phyloP scores from a whole-genome alignment of 2,797 vertebrate genomes.

The Gallinago nigripennis region DNA sequence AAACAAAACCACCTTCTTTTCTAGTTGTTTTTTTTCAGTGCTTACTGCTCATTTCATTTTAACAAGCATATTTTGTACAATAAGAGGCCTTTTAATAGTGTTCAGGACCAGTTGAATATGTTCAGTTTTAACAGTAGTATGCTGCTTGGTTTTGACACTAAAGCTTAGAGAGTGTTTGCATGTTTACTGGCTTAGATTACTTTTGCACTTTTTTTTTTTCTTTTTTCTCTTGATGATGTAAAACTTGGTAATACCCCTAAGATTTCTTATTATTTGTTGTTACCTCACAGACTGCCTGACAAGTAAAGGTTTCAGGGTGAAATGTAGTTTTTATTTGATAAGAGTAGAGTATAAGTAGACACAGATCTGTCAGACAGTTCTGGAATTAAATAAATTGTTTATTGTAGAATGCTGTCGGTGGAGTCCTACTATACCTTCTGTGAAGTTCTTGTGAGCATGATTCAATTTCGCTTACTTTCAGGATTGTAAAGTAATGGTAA shows the following conservation, averaged over 20 bases:
- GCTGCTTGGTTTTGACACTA: neutral
- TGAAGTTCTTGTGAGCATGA: neutral
- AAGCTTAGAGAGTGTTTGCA: neutral
- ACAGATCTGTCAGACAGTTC: neutral
- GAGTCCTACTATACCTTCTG: neutral
- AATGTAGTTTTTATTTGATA: neutral
- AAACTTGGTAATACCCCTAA: neutral
- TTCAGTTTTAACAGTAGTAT: neutral
- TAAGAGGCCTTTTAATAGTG: neutral
- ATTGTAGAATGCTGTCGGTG: neutral
- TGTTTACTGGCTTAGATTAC: neutral
- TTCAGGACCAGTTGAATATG: neutral
- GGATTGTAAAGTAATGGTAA: neutral
- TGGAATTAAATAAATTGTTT: neutral
- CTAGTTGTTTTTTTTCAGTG: neutral
- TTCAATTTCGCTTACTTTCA: neutral
- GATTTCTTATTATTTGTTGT: neutral
- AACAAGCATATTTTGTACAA: neutral
- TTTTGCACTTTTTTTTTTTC: neutral
- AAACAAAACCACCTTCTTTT: neutral
- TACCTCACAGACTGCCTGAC: neutral
- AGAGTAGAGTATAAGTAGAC: neutral
- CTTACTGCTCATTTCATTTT: neutral
- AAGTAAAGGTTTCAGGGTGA: neutral
- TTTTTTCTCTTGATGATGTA: neutral